A percentile compares a stretch with the other conserved stretches of the same genome.
These are phyloP conservation scores for Perca flavescens DNA, from an alignment of 2,113 vertebrate genomes.

Conservation along the genomic window DNA sequence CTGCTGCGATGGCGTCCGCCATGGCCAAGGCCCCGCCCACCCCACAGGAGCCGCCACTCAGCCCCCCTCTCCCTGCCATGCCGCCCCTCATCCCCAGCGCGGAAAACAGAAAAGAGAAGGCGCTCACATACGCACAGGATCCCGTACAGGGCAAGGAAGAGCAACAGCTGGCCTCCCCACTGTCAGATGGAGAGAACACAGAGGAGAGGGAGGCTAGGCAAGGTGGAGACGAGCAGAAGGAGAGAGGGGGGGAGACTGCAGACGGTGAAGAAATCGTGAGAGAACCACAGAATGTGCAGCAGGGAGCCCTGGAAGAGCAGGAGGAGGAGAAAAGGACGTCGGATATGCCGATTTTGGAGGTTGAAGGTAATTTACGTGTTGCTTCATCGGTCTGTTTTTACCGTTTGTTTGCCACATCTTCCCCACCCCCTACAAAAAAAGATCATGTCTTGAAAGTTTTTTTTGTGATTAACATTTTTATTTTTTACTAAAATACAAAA, in stretches of 20 bases:
- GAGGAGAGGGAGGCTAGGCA: slow-evolving; percentile 19
- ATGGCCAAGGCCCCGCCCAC: slow-evolving; percentile 72
- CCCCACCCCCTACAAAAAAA: too few species aligned
- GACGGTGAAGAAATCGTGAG: slow-evolving; percentile 33
- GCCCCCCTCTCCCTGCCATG: slow-evolving; percentile 68
- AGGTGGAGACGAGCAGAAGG: slow-evolving; percentile 1
- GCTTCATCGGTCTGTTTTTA: too few species aligned
- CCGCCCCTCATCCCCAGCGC: slow-evolving; percentile 62
- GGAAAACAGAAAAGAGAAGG: slow-evolving; percentile 32
- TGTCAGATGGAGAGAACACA: neutral
- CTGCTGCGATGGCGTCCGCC: slow-evolving; percentile 66
- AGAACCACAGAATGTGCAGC: slow-evolving; percentile 15
- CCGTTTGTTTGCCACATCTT: too few species aligned
- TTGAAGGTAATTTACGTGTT: slow-evolving; percentile 68
- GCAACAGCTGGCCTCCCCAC: slow-evolving; percentile 9
- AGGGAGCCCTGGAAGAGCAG: slow-evolving; percentile 29
- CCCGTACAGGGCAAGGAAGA: slow-evolving; percentile 43
- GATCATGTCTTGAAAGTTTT: too few species aligned
- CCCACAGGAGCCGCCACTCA: slow-evolving; percentile 61
- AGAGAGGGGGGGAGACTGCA: slow-evolving; percentile 25
- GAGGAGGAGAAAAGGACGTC: slow-evolving; percentile 28
- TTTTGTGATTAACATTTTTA: too few species aligned
- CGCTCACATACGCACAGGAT: slow-evolving; percentile 23
- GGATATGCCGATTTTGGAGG: slow-evolving; percentile 44
- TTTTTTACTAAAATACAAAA: too few species aligned